phyloP scores from a whole-genome alignment of 30 jellyfish, hydroid and myxozoan genomes.

The Sanderia malayensis region DNA sequence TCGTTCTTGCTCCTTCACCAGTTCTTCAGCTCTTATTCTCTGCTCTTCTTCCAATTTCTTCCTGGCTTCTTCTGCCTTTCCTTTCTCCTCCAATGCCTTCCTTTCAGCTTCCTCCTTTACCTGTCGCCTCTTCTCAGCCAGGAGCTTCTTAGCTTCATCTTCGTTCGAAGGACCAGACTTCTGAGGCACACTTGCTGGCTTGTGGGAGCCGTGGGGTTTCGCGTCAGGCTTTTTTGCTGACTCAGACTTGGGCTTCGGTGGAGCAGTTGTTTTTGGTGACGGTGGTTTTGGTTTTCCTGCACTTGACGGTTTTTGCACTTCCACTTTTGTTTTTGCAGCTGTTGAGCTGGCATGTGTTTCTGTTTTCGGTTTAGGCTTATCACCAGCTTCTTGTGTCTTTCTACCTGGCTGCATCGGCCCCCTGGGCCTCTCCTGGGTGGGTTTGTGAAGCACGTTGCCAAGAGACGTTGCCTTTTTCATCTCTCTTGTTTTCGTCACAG shows the following conservation, averaged over 20 bases:
- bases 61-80: conserved; percentile 58
- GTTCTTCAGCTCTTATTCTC: conserved; percentile 42
- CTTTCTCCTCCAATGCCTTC: conserved; percentile 48
- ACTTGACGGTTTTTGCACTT: too few relatives aligned
- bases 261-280: conserved; percentile 14
- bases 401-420: conserved; percentile 46
- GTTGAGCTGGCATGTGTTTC: neutral
- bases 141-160: conserved; percentile 64
- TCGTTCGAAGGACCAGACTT: conserved; percentile 53
- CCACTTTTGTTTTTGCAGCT: neutral
- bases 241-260: neutral
- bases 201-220: neutral
- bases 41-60: conserved; percentile 53
- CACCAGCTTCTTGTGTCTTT: conserved; percentile 16
- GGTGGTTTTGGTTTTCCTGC: too few relatives aligned
- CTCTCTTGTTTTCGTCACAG: conserved; percentile 40
- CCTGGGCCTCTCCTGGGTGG: conserved; percentile 7
- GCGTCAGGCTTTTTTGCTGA: conserved; percentile 13
- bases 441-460: conserved; percentile 21
- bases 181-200: conserved; percentile 21
- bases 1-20: conserved; percentile 58
- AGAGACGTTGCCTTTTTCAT: conserved; percentile 49
- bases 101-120: conserved; percentile 65
- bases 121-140: conserved; percentile 70
- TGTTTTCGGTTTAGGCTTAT: conserved; percentile 36